Evolutionary conservation across 2,797 vertebrate genomes (phyloP).

Genomic region (Heliangelus exortis): DNA sequence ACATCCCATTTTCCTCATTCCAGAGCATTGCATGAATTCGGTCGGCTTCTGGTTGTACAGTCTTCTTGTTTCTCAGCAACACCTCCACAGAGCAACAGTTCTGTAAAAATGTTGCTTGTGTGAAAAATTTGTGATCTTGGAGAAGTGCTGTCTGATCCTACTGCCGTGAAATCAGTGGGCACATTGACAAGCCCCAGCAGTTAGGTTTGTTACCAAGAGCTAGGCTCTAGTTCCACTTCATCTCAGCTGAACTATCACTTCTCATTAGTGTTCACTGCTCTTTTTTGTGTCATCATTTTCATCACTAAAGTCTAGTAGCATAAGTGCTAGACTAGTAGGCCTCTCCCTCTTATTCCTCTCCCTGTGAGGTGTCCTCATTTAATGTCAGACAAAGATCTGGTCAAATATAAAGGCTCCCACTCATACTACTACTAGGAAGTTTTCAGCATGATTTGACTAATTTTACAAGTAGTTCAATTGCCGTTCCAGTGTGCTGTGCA

Average conservation of each 20-base stretch:
- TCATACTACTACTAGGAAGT: background rate
- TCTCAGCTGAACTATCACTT: background rate
- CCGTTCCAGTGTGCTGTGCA: background rate
- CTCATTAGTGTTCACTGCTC: background rate
- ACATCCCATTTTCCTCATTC: background rate
- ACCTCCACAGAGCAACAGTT: background rate
- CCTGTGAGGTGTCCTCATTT: background rate
- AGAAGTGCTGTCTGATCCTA: background rate
- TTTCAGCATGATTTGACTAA: background rate
- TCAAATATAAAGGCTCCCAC: background rate
- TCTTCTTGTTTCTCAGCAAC: background rate
- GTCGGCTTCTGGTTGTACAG: background rate
- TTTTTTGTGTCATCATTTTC: background rate
- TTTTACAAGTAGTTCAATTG: background rate
- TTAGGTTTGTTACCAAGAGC: background rate
- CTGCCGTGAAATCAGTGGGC: background rate
- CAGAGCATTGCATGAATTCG: background rate
- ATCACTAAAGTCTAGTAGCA: background rate
- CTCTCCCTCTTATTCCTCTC: background rate
- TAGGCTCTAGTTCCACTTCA: background rate
- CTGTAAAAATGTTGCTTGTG: background rate
- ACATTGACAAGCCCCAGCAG: background rate
- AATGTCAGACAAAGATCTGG: background rate
- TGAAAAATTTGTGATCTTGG: background rate
- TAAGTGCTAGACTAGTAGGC: background rate